Percentiles rank a stretch among this genome's conserved stretches.
Conservation (phyloP, 1,140 invertebrate species). For the Cherax destructor region DNA sequence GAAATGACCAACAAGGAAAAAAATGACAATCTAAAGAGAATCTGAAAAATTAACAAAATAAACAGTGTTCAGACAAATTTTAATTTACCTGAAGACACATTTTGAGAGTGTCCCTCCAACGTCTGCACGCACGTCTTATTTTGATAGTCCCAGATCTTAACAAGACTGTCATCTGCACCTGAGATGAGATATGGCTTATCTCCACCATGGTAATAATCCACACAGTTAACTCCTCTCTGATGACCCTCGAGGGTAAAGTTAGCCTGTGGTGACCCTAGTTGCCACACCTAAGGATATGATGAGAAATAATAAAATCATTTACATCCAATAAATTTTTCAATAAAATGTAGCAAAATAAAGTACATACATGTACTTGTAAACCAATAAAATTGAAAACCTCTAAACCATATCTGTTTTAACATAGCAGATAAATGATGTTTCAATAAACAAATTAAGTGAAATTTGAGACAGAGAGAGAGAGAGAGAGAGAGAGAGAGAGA, state of each 20-base stretch:
- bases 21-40: no score
- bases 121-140: constrained; percentile 99
- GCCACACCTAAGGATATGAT: constrained; percentile 86
- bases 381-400: background rate
- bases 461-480: no score
- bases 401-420: no score
- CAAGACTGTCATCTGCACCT: constrained; percentile 96
- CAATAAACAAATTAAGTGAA: background rate
- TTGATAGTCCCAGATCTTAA: constrained; percentile 99
- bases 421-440: no score
- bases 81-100: constrained; percentile 84
- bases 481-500: no score
- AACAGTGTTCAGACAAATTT: no score
- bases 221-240: constrained; percentile 99
- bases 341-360: no score
- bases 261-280: constrained; percentile 95
- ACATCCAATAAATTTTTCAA: no score
- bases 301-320: background rate
- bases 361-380: background rate
- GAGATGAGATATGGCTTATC: constrained; percentile 99
- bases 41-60: no score
- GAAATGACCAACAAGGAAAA: no score
- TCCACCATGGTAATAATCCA: constrained; percentile 99
- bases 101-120: constrained; percentile 96
- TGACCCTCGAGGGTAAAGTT: constrained; percentile 99